Base-by-base conservation (phyloP, 1,140 invertebrate species). In the Odontomachus brunneus region DNA sequence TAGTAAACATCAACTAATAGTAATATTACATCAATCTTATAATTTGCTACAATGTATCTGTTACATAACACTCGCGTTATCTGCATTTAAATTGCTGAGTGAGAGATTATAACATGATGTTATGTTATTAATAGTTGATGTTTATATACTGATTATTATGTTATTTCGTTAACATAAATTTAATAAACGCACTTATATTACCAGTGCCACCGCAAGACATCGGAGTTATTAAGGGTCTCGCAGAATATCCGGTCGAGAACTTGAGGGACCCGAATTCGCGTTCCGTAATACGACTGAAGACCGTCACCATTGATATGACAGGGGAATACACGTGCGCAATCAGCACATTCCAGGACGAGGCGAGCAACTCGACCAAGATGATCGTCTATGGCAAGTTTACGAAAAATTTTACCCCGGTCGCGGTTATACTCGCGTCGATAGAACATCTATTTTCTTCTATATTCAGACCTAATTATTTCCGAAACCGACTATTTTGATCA, bases 291-390 rank as follows among this genome's bases (percentile, higher is more conserved):
- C 95, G 95, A 72, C 96, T 97, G 84, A 92, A 95, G 55, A 95
- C 95, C 83, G 95, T 96, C 1, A 96, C 96, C 1, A 95, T 95
- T 0, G 96, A 97, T 80, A 94, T 97, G 85, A 96, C 95, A 38
- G 97, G 97, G 14, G 95, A 96, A 59, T 97, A 97, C 90, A 96
- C 95, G 9, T 97, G 97, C 92, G 94, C 95, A 29, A 96, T 97
- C 1, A 96, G 96, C 0, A 97, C 96, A 0, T 96, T 96, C 80
- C 93, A 94, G 87, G 95, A 95, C 17, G 96, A 97, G 88, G 96
- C 96, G 78, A 94, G 94, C 29, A 95, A 94, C 85, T 95, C 95
- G 53, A 96, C 96, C 81, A 95, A 94, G 38, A 97, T 97, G 96
- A 95, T 96, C 82, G 95, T 97, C 74, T 97, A 96, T 83, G 95